Conservation (phyloP, 2,888 invertebrate species). For the Eupeodes latifasciatus region DNA sequence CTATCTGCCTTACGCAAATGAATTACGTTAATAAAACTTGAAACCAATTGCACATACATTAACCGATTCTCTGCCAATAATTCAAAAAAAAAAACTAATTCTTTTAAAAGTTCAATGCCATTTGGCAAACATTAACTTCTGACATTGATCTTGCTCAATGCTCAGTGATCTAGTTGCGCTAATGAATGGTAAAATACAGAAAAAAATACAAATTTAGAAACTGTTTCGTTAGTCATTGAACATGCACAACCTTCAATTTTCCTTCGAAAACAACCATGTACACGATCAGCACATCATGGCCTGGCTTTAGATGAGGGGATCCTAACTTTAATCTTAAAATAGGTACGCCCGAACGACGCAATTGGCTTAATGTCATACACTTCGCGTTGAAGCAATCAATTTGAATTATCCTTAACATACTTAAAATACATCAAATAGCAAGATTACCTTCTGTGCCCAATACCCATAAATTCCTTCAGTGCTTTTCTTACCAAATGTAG, state of each 20-base stretch:
- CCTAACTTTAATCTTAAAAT: conserved; percentile 32
- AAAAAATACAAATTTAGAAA: conserved; percentile 49
- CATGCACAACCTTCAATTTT: conserved; percentile 66
- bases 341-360: conserved; percentile 12
- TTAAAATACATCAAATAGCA: conserved; percentile 10
- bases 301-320: conserved; percentile 26
- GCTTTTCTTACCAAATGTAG: not conserved
- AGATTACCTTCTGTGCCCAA: not conserved
- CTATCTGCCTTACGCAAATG: conserved; percentile 11
- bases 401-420: conserved; percentile 17
- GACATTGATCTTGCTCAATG: conserved; percentile 69
- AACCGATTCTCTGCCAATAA: conserved; percentile 47
- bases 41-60: conserved; percentile 8
- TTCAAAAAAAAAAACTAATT: conserved; percentile 35
- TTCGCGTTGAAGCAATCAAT: not conserved
- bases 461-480: not conserved
- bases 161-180: conserved; percentile 54
- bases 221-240: conserved; percentile 54
- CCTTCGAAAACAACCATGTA: conserved; percentile 53
- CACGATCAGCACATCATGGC: not conserved
- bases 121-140: conserved; percentile 71
- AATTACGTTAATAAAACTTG: conserved; percentile 22
- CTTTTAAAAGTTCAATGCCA: conserved; percentile 62
- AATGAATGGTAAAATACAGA: conserved; percentile 28
- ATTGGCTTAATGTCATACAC: conserved; percentile 21